A percentile compares a stretch with the other conserved stretches of the same genome.
phyloP scores from a whole-genome alignment of 2,888 invertebrate species.

The Acanthococcus lagerstroemiae region DNA sequence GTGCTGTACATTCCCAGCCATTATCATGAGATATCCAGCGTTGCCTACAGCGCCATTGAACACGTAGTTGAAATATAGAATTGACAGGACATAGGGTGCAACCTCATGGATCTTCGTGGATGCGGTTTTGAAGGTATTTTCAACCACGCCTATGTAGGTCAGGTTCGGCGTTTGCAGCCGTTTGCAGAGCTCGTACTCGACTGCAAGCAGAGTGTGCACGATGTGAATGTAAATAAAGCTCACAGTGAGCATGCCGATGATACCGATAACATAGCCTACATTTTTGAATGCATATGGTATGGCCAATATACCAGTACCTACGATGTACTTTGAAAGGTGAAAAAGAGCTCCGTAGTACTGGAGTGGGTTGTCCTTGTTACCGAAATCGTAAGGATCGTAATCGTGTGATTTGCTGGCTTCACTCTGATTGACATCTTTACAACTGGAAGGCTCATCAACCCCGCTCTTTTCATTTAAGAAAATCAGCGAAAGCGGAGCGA shows the following conservation, averaged over 20 bases:
- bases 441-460: no score
- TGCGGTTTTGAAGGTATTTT: neutral
- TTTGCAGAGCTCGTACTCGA: conserved; percentile 8
- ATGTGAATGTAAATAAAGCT: neutral
- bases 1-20: neutral
- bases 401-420: no score
- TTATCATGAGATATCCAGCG: neutral
- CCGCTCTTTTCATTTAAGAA: no score
- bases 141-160: neutral
- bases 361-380: neutral
- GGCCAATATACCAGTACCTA: conserved; percentile 2
- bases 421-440: no score
- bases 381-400: neutral
- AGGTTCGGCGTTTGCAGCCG: neutral
- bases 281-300: conserved; percentile 3
- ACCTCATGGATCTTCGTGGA: neutral
- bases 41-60: neutral
- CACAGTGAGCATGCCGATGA: neutral
- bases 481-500: no score
- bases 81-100: neutral
- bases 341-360: neutral
- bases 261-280: neutral
- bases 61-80: conserved; percentile 12
- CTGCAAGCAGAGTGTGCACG: neutral
- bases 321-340: neutral